A percentile compares a stretch with the other conserved stretches of the same genome.
These are phyloP conservation scores for Elephas maximus DNA, from an alignment of 2,113 vertebrate genomes.

Conservation along the genomic window DNA sequence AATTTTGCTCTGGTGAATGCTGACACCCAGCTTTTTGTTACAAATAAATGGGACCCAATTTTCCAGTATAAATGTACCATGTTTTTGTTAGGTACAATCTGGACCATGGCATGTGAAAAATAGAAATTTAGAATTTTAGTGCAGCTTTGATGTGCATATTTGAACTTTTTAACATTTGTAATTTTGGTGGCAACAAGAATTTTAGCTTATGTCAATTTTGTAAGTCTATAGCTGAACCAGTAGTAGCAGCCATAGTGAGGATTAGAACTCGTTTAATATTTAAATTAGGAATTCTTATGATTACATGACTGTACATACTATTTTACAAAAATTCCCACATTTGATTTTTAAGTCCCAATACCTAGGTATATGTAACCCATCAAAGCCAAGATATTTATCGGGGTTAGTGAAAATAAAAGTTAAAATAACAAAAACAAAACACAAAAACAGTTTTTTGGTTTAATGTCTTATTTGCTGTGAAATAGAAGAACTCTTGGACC, in stretches of 20 bases:
- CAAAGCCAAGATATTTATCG: slow-evolving; percentile 42
- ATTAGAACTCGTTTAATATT: slow-evolving; percentile 30
- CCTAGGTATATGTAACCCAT: not conserved
- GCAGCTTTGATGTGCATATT: slow-evolving; percentile 73
- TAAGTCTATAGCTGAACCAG: slow-evolving; percentile 64
- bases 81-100: slow-evolving; percentile 76
- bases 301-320: slow-evolving; percentile 7
- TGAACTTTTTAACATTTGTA: slow-evolving; percentile 80
- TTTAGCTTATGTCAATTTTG: slow-evolving; percentile 78
- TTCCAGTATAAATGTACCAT: slow-evolving; percentile 58
- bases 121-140: slow-evolving; percentile 74
- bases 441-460: slow-evolving; percentile 5
- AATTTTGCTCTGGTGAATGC: slow-evolving; percentile 68
- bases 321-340: slow-evolving; percentile 29
- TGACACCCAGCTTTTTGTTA: slow-evolving; percentile 72
- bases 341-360: slow-evolving; percentile 19
- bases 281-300: slow-evolving; percentile 21
- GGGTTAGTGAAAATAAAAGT: slow-evolving; percentile 60
- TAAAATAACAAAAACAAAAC: slow-evolving; percentile 14
- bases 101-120: slow-evolving; percentile 65
- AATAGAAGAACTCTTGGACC: not conserved
- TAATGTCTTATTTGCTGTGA: slow-evolving; percentile 36
- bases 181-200: slow-evolving; percentile 76
- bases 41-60: slow-evolving; percentile 74
- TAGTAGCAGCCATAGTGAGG: not conserved